Conservation (phyloP, 1,140 invertebrate genomes). For the Drosophila guanche region DNA sequence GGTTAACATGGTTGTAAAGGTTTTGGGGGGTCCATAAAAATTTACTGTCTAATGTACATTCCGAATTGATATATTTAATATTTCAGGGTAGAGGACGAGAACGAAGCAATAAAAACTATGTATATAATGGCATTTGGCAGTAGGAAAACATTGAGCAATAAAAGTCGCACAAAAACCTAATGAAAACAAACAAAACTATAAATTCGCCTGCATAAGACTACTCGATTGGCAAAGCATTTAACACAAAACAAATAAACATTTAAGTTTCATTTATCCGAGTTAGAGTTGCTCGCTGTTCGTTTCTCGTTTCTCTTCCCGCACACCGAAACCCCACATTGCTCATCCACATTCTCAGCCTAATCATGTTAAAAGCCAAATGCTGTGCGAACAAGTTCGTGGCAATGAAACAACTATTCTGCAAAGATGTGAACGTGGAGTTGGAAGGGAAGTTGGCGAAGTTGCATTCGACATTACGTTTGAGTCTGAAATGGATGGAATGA, state of each 20-base stretch:
- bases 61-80: slow-evolving; percentile 25
- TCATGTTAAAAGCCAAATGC: slow-evolving; percentile 57
- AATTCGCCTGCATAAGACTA: slow-evolving; percentile 62
- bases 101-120: slow-evolving; percentile 26
- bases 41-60: slow-evolving; percentile 21
- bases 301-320: background rate
- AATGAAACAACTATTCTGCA: slow-evolving; percentile 11
- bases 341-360: slow-evolving; percentile 26
- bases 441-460: background rate
- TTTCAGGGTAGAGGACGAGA: background rate
- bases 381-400: slow-evolving; percentile 16
- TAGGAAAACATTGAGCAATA: slow-evolving; percentile 58
- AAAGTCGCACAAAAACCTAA: slow-evolving; percentile 59
- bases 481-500: slow-evolving; percentile 6
- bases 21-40: slow-evolving; percentile 26
- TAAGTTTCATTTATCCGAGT: slow-evolving; percentile 54
- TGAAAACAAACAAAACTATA: slow-evolving; percentile 78
- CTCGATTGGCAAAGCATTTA: slow-evolving; percentile 61
- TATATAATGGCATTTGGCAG: slow-evolving; percentile 22
- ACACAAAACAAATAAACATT: slow-evolving; percentile 53
- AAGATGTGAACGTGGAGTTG: background rate
- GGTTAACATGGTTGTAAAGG: background rate
- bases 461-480: slow-evolving; percentile 5
- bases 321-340: too few species aligned
- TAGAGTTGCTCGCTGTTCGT: background rate